phyloP scores from a whole-genome alignment of 2,888 invertebrate species.

The Caenorhabditis sp. region DNA sequence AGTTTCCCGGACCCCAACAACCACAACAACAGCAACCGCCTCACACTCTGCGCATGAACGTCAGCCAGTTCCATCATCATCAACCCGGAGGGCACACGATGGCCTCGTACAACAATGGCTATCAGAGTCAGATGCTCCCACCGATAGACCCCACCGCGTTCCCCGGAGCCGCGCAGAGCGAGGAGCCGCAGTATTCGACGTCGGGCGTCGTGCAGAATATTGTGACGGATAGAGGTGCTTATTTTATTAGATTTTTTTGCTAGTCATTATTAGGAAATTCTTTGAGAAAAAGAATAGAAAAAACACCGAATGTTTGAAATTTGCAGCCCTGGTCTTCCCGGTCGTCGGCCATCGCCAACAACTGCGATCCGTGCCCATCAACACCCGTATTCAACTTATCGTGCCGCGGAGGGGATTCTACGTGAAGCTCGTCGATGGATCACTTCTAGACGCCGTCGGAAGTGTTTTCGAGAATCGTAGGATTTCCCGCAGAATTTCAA shows the following conservation, averaged over 20 bases:
- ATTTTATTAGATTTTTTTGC: too few species aligned
- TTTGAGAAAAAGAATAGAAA: too few species aligned
- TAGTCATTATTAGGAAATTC: too few species aligned
- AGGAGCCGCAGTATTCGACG: not conserved
- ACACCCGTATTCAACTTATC: conserved; percentile 41
- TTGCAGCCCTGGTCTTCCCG: conserved; percentile 42
- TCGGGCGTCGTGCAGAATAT: conserved; percentile 35
- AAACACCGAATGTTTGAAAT: too few species aligned
- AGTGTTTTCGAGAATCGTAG: conserved; percentile 48
- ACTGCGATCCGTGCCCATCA: conserved; percentile 18
- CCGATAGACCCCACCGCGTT: conserved; percentile 42
- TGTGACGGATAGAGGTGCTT: conserved; percentile 48
- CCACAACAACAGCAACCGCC: conserved; percentile 16
- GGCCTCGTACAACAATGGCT: conserved; percentile 43
- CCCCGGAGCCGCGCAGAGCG: conserved; percentile 43
- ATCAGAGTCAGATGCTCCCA: conserved; percentile 22
- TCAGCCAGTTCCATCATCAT: conserved; percentile 29
- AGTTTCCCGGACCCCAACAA: not conserved
- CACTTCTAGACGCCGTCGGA: conserved; percentile 39
- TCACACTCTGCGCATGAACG: conserved; percentile 47
- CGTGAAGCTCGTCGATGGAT: conserved; percentile 11
- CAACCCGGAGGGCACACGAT: conserved; percentile 47
- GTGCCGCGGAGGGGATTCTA: conserved; percentile 37
- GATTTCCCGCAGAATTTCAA: too few species aligned
- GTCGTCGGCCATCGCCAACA: conserved; percentile 16